Conservation (phyloP, 2,797 vertebrate species). For the Pygocentrus nattereri region DNA sequence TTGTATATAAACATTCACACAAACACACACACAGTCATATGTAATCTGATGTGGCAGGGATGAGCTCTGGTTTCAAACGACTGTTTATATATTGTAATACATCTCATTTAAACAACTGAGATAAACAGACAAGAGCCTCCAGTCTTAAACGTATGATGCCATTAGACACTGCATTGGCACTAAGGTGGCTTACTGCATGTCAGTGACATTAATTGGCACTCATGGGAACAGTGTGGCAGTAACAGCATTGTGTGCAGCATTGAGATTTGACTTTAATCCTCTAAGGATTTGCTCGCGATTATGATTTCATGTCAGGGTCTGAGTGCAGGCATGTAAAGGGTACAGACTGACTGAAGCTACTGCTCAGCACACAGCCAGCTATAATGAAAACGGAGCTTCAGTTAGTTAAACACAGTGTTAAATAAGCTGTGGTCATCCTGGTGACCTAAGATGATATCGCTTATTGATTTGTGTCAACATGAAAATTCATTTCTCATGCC, state of each 20-base stretch:
- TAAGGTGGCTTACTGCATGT: slow-evolving; percentile 18
- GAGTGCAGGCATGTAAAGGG: slow-evolving; percentile 4
- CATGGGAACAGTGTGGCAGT: slow-evolving; percentile 29
- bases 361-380: no score
- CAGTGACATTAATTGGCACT: slow-evolving; percentile 40
- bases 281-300: slow-evolving; percentile 13
- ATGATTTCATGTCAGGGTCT: background rate
- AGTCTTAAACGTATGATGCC: background rate
- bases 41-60: slow-evolving; percentile 13
- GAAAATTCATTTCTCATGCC: no score
- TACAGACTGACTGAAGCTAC: background rate
- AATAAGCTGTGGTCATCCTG: background rate
- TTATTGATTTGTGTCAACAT: background rate
- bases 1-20: background rate
- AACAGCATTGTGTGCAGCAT: slow-evolving; percentile 18
- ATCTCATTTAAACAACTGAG: slow-evolving; percentile 21
- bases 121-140: slow-evolving; percentile 13
- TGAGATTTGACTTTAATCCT: slow-evolving; percentile 37
- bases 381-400: background rate
- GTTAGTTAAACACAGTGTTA: background rate
- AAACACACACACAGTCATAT: background rate
- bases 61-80: slow-evolving; percentile 29
- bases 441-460: background rate
- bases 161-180: slow-evolving; percentile 16
- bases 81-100: slow-evolving; percentile 35